Evolutionary conservation across 2,888 invertebrate genomes (phyloP).

Genomic region (Halocaridina rubra): DNA sequence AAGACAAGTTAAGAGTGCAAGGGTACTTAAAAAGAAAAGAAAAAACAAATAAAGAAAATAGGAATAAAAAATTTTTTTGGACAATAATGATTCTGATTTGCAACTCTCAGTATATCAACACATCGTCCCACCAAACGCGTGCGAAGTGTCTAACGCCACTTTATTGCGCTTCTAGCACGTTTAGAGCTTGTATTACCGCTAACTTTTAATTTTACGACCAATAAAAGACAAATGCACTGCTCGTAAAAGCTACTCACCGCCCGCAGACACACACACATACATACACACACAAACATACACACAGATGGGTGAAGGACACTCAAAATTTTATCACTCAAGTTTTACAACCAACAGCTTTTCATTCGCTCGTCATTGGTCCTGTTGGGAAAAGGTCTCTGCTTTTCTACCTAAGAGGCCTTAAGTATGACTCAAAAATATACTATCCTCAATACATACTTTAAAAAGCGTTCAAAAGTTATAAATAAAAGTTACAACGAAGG

Average conservation of each 20-base stretch:
- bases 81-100: conserved; percentile 41
- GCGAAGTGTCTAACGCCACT: conserved; percentile 38
- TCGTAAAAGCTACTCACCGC: conserved; percentile 54
- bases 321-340: conserved; percentile 51
- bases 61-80: background rate
- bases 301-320: conserved; percentile 36
- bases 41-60: background rate
- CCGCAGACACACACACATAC: conserved; percentile 42
- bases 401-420: too few species aligned
- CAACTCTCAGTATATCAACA: conserved; percentile 42
- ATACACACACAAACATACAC: conserved; percentile 9
- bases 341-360: conserved; percentile 51
- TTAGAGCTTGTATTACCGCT: conserved; percentile 62
- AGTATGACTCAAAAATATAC: too few species aligned
- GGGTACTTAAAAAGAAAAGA: background rate
- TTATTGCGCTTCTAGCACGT: conserved; percentile 59
- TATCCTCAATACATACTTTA: too few species aligned
- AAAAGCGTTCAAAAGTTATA: too few species aligned
- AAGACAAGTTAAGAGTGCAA: too few species aligned
- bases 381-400: background rate
- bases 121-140: conserved; percentile 24
- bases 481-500: too few species aligned
- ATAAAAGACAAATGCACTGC: conserved; percentile 62
- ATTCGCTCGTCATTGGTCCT: conserved; percentile 29
- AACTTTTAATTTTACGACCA: conserved; percentile 63